Evolutionary conservation across 2,888 invertebrate species (phyloP).

Genomic region (Drosophila neutralis): DNA sequence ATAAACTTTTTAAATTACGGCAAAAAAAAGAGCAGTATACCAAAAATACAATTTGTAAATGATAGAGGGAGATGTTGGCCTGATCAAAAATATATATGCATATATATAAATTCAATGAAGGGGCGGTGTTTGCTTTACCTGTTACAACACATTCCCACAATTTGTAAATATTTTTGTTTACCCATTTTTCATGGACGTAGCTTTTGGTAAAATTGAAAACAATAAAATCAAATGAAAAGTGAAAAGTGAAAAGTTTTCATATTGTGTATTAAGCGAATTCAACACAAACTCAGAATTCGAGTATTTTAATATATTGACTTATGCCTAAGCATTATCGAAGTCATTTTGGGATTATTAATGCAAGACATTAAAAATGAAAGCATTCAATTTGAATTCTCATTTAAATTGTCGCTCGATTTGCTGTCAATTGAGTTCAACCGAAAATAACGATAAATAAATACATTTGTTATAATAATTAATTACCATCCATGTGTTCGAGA

Average conservation of each 20-base stretch:
- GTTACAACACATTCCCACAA: not conserved
- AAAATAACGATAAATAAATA: not conserved
- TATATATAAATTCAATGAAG: not conserved
- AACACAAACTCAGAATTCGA: not conserved
- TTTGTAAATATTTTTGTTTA: not conserved
- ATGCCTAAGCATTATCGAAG: not conserved
- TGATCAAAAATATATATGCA: not conserved
- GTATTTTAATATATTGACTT: not conserved
- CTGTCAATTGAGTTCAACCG: conserved; percentile 14
- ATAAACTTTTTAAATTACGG: not conserved
- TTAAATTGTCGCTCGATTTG: conserved; percentile 2
- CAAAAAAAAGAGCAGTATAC: not conserved
- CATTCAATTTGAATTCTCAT: conserved; percentile 26
- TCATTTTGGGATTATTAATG: conserved; percentile 6
- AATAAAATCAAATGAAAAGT: not conserved
- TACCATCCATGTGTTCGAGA: conserved; percentile 1
- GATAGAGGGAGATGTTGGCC: not conserved
- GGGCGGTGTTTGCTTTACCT: not conserved
- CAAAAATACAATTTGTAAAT: not conserved
- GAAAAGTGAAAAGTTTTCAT: not conserved
- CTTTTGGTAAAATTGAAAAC: not conserved
- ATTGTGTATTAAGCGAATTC: not conserved
- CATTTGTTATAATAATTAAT: conserved; percentile 33
- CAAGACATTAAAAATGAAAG: not conserved
- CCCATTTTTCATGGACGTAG: not conserved